Percentiles rank a stretch among this genome's conserved stretches.
phyloP scores from a whole-genome alignment of 1,140 invertebrate genomes.

The Orius insidiosus region DNA sequence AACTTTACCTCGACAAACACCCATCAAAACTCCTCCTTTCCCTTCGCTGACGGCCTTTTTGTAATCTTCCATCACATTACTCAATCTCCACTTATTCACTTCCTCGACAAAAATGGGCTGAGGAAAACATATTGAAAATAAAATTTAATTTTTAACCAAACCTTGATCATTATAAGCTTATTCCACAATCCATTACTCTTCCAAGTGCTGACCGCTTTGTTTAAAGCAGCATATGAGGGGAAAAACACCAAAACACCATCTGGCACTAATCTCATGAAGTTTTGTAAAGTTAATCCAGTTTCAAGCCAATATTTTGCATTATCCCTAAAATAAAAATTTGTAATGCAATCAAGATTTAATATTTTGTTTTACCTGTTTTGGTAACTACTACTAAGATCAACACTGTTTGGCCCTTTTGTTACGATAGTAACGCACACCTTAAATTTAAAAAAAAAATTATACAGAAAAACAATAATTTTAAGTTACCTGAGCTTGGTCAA shows the following conservation, averaged over 20 bases:
- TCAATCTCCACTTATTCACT: constrained; percentile 62
- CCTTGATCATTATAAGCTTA: constrained; percentile 52
- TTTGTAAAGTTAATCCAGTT: constrained; percentile 62
- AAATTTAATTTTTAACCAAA: constrained; percentile 22
- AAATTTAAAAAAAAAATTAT: too few relatives aligned
- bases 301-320: constrained; percentile 67
- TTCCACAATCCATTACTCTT: constrained; percentile 67
- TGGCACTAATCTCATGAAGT: constrained; percentile 72
- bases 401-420: constrained; percentile 62
- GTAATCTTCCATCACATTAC: constrained; percentile 64
- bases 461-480: too few relatives aligned
- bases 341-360: too few relatives aligned
- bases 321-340: constrained; percentile 36
- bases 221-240: constrained; percentile 86
- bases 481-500: too few relatives aligned
- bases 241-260: constrained; percentile 93
- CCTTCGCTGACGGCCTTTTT: constrained; percentile 55
- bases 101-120: constrained; percentile 73
- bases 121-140: constrained; percentile 16
- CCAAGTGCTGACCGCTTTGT: constrained; percentile 62
- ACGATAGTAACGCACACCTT: too few relatives aligned
- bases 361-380: constrained; percentile 62
- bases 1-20: constrained; percentile 90
- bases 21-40: constrained; percentile 85
- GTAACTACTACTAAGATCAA: constrained; percentile 67